Evolutionary conservation across 23 tunicate species (phyloP).

Genomic region (Ascidia mentula): DNA sequence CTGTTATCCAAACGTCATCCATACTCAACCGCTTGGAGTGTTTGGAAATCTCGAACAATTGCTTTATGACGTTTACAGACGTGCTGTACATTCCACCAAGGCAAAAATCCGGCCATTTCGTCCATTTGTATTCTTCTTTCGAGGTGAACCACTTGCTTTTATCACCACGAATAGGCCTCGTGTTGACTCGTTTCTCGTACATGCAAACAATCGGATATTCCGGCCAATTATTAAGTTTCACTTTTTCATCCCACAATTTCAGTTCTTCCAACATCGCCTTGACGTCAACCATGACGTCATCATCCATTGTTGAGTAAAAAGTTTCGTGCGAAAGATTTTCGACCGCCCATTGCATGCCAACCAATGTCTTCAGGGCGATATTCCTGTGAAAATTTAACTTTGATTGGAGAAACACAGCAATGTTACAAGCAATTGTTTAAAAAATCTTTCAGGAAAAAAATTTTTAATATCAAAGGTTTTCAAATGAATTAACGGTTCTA

Average conservation of each 20-base stretch:
- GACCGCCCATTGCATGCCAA: conserved; percentile 3
- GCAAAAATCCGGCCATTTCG: conserved; percentile 2
- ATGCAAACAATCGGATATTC: conserved; percentile 1
- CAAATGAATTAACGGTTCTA: too few relatives aligned
- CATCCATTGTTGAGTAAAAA: neutral
- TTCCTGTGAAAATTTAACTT: too few relatives aligned
- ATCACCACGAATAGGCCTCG: neutral
- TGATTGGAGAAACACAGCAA: too few relatives aligned
- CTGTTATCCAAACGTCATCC: conserved; percentile 25
- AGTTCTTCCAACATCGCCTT: neutral
- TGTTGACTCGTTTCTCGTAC: neutral
- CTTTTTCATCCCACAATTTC: neutral
- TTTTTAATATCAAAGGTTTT: too few relatives aligned
- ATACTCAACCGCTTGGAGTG: neutral
- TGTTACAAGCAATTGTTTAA: too few relatives aligned
- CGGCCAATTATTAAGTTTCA: neutral
- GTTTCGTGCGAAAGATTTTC: neutral
- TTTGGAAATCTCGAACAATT: neutral
- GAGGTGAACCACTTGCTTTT: conserved; percentile 1
- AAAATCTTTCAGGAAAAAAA: too few relatives aligned
- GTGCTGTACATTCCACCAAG: conserved; percentile 17
- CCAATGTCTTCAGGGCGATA: neutral
- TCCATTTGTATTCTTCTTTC: conserved; percentile 4
- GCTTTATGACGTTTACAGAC: neutral
- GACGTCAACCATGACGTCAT: conserved; percentile 2